Conservation (phyloP, 1,140 invertebrate genomes). For the Amyelois transitella region DNA sequence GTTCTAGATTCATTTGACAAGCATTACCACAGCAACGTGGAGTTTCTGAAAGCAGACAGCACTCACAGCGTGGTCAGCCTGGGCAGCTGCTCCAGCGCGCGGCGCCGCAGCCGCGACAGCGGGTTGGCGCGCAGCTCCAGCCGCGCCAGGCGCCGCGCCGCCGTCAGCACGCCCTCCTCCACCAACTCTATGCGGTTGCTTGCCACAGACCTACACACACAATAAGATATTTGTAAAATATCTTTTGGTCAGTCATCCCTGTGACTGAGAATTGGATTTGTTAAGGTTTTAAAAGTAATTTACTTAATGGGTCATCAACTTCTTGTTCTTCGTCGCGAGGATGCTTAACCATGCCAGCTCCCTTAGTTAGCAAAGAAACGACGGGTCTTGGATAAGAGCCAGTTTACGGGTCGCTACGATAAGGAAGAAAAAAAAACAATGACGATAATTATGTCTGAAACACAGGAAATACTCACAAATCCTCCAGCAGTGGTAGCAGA, state of each 20-base stretch:
- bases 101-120: constrained; percentile 38
- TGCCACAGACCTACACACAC: constrained; percentile 33
- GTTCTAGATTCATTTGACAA: no score
- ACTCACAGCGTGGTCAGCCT: constrained; percentile 53
- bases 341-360: no score
- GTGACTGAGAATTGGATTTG: neutral
- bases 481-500: constrained; percentile 50
- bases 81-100: constrained; percentile 44
- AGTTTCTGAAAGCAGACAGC: neutral
- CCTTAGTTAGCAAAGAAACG: no score
- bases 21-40: neutral
- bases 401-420: no score
- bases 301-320: no score
- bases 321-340: no score
- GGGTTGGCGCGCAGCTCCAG: constrained; percentile 61
- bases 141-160: constrained; percentile 41
- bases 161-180: constrained; percentile 30
- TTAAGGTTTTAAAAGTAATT: no score
- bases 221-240: neutral
- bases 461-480: constrained; percentile 43
- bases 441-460: neutral
- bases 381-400: no score
- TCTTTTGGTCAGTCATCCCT: neutral
- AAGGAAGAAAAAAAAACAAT: no score
- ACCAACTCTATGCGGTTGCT: constrained; percentile 52